Base-by-base conservation (phyloP, 2,888 invertebrate species). In the Dione vanillae region DNA sequence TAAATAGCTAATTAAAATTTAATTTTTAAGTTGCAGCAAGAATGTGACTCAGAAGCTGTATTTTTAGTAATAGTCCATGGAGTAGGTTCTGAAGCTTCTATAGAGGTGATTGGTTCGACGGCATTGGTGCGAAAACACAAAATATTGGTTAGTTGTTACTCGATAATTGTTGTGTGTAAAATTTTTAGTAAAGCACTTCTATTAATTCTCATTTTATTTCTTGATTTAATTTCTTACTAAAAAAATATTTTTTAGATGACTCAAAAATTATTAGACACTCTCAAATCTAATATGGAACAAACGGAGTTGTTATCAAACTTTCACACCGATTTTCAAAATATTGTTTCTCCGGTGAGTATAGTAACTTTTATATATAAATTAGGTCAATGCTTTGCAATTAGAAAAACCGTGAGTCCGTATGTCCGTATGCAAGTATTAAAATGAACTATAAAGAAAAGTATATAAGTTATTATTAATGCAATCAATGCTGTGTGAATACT, bases 61-160 rank as follows among this genome's bases (percentile, higher is more conserved):
- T 91, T 96, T 70, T 83, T 94, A 69, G 89, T 95, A 35, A 89
- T 94, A 45, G 87, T 95, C 27, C 84, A 94, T 65, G 82, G 85
- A 16, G 90, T 93, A 10, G 90, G 94, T 0, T 91, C 94, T 80
- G 95, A 96, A 80, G 95, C 95, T 1, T 92, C 91, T 47, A 91
- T 96, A 27, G 95, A 95, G 80, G 94, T 95, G 0, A 87, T 96
- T 19, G 95, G 94, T 35, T 80, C 85, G 12, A 82, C 85, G 65
- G 79, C 89, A 66, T 83, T 96, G 56, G 85, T 92, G 3, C 85
- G 92, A 67, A 94, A 94, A 81, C 79, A 89, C 69, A 92, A 94
- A 80, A 91, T 94, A 78, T 86, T 90, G 64, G 94, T 94, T 83
- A 90, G 81, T 74, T 52, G 45, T 6, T 47, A 0, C 20, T 27